Base-by-base conservation (phyloP, 2,113 vertebrate species). In the Dissostichus mawsoni region DNA sequence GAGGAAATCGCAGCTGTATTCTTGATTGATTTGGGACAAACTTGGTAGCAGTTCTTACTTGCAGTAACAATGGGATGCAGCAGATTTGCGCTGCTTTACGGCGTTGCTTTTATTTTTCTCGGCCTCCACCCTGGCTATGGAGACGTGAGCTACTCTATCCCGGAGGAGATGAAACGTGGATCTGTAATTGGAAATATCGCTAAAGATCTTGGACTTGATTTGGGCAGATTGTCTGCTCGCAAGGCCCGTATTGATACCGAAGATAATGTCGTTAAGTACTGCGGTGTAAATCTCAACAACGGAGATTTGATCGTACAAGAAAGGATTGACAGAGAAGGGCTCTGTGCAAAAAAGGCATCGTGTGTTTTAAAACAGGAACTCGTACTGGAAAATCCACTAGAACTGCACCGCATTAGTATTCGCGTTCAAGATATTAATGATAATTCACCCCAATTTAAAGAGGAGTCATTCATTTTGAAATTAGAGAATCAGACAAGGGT, bases 371-470 rank as follows among this genome's bases (percentile, higher is more conserved):
- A 92, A 36, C 90, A 94, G 44, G 94, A 96, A 56, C 81, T 96
- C 2, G 86, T 96, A 3, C 9, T 92, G 18, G 94, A 95, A 0
- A 93, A 93, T 51, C 90, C 92, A 1, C 84, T 94, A 47, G 95
- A 96, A 53, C 78, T 96, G 0, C 88, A 93, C 0, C 75, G 86
- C 2, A 51, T 92, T 14, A 83, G 1, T 5, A 89, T 96, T 6
- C 92, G 92, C 57, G 83, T 96, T 68, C 81, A 81, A 4, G 95
- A 96, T 75, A 83, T 96, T 3, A 96, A 96, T 77, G 95, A 96
- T 5, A 95, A 96, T 18, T 55, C 80, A 5, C 92, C 91, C 0
- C 73, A 78, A 6, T 94, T 93, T 84, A 0, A 88, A 1, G 84
- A 86, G 9, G 72, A 90, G 0, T 47, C 41, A 0, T 93, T 0